Conservation (phyloP, 2,888 invertebrate species). For the Nymphalis urticae region DNA sequence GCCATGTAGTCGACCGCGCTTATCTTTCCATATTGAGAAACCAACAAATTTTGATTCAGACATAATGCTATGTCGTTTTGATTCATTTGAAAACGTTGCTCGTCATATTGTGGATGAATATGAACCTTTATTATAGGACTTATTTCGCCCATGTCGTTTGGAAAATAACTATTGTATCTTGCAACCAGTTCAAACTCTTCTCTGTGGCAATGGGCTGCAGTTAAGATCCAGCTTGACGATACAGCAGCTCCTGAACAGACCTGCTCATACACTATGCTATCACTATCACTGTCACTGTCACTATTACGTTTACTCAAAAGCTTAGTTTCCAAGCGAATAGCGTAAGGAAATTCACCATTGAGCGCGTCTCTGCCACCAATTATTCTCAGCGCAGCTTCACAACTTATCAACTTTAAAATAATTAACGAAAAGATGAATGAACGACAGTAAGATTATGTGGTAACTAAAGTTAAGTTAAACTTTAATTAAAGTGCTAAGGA, state of each 20-base stretch:
- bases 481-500: too few relatives aligned
- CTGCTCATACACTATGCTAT: too few relatives aligned
- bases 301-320: too few relatives aligned
- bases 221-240: neutral
- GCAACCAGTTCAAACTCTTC: neutral
- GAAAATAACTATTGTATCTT: slow-evolving; percentile 15
- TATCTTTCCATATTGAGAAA: slow-evolving; percentile 8
- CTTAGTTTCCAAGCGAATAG: neutral
- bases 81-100: neutral
- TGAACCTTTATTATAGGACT: neutral
- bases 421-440: too few relatives aligned
- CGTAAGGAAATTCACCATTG: slow-evolving; percentile 3
- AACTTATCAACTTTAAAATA: neutral
- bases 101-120: slow-evolving; percentile 7
- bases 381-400: slow-evolving; percentile 11
- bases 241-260: slow-evolving; percentile 14
- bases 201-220: slow-evolving; percentile 15
- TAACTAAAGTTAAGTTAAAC: too few relatives aligned
- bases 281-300: too few relatives aligned
- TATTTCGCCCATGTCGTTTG: slow-evolving; percentile 2
- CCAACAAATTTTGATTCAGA: slow-evolving; percentile 2
- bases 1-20: slow-evolving; percentile 7
- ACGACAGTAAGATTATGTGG: too few relatives aligned
- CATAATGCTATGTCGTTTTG: neutral
- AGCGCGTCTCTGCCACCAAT: slow-evolving; percentile 12